Evolutionary conservation across 2,888 invertebrate species (phyloP), one percentile per base, ranked within the genome.

Genomic region (Platycheirus albimanus): DNA sequence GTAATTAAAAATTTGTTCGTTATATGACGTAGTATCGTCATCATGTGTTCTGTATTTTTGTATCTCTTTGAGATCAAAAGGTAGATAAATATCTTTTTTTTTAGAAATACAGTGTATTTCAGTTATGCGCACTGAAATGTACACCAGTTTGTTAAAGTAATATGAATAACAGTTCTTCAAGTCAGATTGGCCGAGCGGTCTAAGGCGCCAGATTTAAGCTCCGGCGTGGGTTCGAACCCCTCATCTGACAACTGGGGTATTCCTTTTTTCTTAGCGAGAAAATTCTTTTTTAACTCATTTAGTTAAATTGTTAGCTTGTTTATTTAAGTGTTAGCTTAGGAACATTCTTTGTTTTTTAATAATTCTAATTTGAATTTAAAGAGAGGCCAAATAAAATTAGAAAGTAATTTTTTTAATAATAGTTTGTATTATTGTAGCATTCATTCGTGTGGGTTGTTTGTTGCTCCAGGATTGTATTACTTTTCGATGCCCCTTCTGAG

Each of bases 221-320:
- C 94, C 94, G 94, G 94, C 94, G 94, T 94, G 94, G 94, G 94
- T 94, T 95, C 95, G 94, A 94, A 94, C 94, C 94, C 94, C 94
- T 94, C 94, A 94, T 93, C 93, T 94, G 93, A 94, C 90, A 90
- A 85, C 6, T 2, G 3, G n/a, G n/a, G n/a, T n/a, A n/a, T 38
- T 0, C 24, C 6, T 24, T 24, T 24, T 24, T 24, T 24, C 24
- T 24, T 4, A 24, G 6, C 24, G 24, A 24, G 24, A 24, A 24
- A 24, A 4, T 24, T 24, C 6, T 24, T 24, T 24, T 24, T 6
- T 24, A 24, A 24, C 6, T 24, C 24, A 3, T 24, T 4, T n/a
- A n/a, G n/a, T n/a, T n/a, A n/a, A n/a, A n/a, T n/a, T n/a, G n/a
- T n/a, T n/a, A n/a, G n/a, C n/a, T n/a, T n/a, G n/a, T n/a, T n/a